Evolutionary conservation across 2,797 vertebrate genomes (phyloP).

Genomic region (Pseudocheirus occidentalis): DNA sequence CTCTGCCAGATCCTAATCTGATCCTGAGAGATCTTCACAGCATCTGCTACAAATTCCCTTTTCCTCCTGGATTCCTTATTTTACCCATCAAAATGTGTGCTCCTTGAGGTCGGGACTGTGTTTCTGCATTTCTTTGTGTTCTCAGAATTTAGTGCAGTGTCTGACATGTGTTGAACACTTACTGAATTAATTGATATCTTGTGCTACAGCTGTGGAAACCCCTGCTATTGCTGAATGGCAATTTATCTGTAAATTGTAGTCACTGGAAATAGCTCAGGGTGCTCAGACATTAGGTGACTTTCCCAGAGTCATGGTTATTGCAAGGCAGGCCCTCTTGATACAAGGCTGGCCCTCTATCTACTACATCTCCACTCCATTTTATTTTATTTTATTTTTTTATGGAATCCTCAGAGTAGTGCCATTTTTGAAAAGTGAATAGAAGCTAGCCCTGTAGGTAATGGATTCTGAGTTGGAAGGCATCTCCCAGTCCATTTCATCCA

Average conservation of each 20-base stretch:
- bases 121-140: background rate
- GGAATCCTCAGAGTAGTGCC: background rate
- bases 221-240: background rate
- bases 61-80: background rate
- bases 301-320: background rate
- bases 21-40: background rate
- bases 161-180: background rate
- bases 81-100: background rate
- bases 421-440: background rate
- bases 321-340: background rate
- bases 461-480: background rate
- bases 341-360: background rate
- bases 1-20: background rate
- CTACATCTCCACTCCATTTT: background rate
- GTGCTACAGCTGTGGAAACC: background rate
- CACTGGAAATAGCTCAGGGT: background rate
- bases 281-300: background rate
- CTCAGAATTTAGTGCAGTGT: background rate
- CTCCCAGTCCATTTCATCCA: background rate
- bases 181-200: background rate
- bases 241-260: background rate
- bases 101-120: background rate
- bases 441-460: background rate
- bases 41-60: background rate
- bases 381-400: background rate